Conservation (phyloP, 37 sponge, comb jelly and placozoan genomes). For the Aplysina aerophoba region DNA sequence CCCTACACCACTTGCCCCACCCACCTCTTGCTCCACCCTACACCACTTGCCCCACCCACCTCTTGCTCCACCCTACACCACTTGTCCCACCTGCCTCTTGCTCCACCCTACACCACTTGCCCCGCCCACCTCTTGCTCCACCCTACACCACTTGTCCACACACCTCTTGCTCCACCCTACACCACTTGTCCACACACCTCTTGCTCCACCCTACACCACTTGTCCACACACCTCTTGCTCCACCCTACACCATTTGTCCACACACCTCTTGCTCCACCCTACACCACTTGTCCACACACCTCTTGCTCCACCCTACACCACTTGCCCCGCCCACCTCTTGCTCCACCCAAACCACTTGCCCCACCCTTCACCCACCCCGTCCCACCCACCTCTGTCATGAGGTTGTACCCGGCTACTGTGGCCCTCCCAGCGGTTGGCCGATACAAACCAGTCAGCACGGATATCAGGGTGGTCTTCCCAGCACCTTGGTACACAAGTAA, state of each 20-base stretch:
- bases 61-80: too few species aligned
- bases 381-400: slow-evolving; percentile 52
- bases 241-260: too few species aligned
- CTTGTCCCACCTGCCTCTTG: neutral
- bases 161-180: too few species aligned
- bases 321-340: neutral
- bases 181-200: neutral
- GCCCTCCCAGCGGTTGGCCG: slow-evolving; percentile 73
- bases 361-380: too few species aligned
- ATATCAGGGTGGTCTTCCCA: slow-evolving; percentile 86
- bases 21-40: too few species aligned
- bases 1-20: too few species aligned
- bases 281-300: neutral
- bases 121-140: too few species aligned
- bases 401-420: slow-evolving; percentile 66
- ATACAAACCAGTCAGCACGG: slow-evolving; percentile 78
- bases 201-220: too few species aligned
- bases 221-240: neutral
- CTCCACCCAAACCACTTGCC: neutral
- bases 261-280: too few species aligned
- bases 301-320: too few species aligned
- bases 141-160: too few species aligned
- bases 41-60: slow-evolving; percentile 27
- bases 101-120: too few species aligned
- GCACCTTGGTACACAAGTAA: slow-evolving; percentile 49